phyloP scores from a whole-genome alignment of 2,888 invertebrate genomes.

The Fissipunctia ypsillon region DNA sequence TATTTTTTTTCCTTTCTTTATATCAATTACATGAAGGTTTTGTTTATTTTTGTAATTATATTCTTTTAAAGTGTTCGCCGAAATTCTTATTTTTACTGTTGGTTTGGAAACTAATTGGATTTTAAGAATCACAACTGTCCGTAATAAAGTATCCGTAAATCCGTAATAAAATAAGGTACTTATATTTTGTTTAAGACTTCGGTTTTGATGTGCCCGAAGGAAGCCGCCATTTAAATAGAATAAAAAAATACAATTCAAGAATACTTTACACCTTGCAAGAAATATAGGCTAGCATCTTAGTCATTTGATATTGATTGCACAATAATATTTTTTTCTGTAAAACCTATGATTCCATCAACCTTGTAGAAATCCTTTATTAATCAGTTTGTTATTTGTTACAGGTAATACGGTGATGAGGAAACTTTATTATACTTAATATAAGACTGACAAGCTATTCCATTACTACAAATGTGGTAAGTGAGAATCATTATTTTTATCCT shows the following conservation, averaged over 20 bases:
- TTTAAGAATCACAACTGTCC: conserved; percentile 19
- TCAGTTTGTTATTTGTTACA: conserved; percentile 59
- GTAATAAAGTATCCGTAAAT: no score
- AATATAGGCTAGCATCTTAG: background rate
- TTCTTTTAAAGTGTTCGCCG: background rate
- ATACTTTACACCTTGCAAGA: conserved; percentile 10
- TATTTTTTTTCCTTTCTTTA: conserved; percentile 27
- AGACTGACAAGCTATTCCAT: background rate
- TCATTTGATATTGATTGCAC: conserved; percentile 27
- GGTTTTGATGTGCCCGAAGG: background rate
- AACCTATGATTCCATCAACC: conserved; percentile 26
- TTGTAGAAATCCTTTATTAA: conserved; percentile 31
- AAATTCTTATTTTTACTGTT: conserved; percentile 4
- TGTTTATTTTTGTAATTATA: conserved; percentile 16
- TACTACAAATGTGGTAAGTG: conserved; percentile 29
- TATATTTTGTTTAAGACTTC: background rate
- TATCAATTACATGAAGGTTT: conserved; percentile 26
- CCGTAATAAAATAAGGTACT: conserved; percentile 13
- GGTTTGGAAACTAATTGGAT: conserved; percentile 14
- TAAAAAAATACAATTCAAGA: background rate
- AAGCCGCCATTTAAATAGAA: background rate
- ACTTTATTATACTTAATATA: conserved; percentile 8
- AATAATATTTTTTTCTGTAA: conserved; percentile 27
- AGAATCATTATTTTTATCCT: background rate
- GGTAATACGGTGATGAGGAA: conserved; percentile 47